Base-by-base conservation (phyloP, 2,797 vertebrate species). In the Falco berigora region DNA sequence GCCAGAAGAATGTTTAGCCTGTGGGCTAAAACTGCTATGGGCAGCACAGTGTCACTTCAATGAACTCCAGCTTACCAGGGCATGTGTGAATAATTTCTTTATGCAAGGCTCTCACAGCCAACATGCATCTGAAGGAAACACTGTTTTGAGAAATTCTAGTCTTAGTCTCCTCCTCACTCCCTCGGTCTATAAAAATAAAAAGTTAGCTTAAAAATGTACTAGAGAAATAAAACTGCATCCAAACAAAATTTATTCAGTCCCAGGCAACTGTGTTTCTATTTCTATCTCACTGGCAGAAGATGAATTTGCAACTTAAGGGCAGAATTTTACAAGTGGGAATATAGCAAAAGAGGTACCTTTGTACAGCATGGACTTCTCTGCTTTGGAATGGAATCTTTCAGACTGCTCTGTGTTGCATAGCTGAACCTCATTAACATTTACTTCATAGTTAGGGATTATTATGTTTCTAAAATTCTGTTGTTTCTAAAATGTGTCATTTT, bases 51-150 rank as follows among this genome's bases (percentile, higher is more conserved):
- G 95, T 94, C 95, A 92, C 92, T 94, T 91, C 94, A 91, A 13
- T 94, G 94, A 97, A 95, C 90, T 93, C 76, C 66, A 76, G 71
- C 55, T 52, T 32, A 96, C 46, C 89, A 86, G 87, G 86, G 88
- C 73, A 53, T 61, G 36, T 94, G 85, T 97, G 94, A 97, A 97
- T 92, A 88, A 94, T 73, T 92, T 80, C 94, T 97, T 97, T 96
- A 94, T 97, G 86, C 38, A 69, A 91, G 56, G 78, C 74, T 66
- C 86, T 85, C 64, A 50, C 47, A 83, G 91, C 69, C 85, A 92
- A 52, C 2, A 8, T 2, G 7, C 53, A 74, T 66, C 71, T 94
- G 76, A 96, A 90, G 36, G 95, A 52, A 93, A 86, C 50, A 46
- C 58, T 95, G 89, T 92, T 88, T 85, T 59, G 42, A 74, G 80